Evolutionary conservation across 2,113 vertebrate genomes (phyloP), one percentile per base, ranked within the genome.

Genomic region (Brachyhypopomus occidentalis): DNA sequence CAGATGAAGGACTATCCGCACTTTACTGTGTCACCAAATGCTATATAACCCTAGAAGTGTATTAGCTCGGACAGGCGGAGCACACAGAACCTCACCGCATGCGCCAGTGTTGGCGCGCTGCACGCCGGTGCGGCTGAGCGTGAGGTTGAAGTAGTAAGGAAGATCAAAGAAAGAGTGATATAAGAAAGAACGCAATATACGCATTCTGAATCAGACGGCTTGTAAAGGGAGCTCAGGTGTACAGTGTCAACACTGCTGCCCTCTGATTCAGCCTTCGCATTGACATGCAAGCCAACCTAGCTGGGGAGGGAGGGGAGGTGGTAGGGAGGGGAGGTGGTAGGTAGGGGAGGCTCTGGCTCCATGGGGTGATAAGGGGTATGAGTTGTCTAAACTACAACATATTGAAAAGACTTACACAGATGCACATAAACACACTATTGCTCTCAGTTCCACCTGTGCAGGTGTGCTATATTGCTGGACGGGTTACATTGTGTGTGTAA

Each of bases 261-360:
- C 25, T 59, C 9, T 9, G 74, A 62, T 82, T 77, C 72, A 55
- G 25, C 14, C 48, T 34, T 72, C 1, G 6, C 30, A 77, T n/a
- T 41, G n/a, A 23, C 34, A 11, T 30, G 38, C 66, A 23, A 45
- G 27, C 11, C 25, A 62, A 16, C 5, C 16, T 17, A 23, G 48
- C 59, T 9, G 5, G 45, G 45, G n/a, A 67, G 60, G 27, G 75
- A 27, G 20, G n/a, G 6, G 36, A 80, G 45, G 27, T 34, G n/a
- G 70, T 30, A 73, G 48, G 64, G 36, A 62, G 60, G 14, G 23
- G 62, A 72, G 78, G 86, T 83, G 81, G 71, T 69, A 75, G 80
- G 82, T 82, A 81, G 77, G 79, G 63, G 80, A 80, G 81, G 80
- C 89, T 91, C 87, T 82, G 62, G 81, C 70, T 20, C 75, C 71